These are phyloP conservation scores for Ifrita kowaldi DNA, from an alignment of 2,113 vertebrate species.

Conservation along the genomic window DNA sequence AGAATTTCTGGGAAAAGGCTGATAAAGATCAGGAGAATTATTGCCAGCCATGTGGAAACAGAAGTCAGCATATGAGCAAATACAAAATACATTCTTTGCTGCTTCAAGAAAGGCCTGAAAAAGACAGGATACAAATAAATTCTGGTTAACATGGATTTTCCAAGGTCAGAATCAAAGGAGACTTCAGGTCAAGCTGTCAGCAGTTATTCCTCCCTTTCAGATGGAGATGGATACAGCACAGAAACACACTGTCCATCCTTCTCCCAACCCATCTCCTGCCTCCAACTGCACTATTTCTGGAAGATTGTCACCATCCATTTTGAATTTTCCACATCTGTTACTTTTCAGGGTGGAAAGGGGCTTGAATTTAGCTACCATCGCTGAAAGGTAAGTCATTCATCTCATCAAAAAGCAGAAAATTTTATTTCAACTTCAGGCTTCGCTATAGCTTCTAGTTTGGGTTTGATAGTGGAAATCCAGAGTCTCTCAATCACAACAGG, in stretches of 20 bases:
- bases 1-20: conserved; percentile 94
- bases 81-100: conserved; percentile 96
- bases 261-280: neutral
- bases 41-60: conserved; percentile 89
- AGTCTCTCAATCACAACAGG: neutral
- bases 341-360: neutral
- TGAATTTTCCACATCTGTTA: neutral
- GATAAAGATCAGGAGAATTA: conserved; percentile 91
- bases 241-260: neutral
- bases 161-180: neutral
- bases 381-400: neutral
- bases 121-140: conserved; percentile 38
- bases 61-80: conserved; percentile 95
- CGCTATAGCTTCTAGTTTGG: neutral
- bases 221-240: neutral
- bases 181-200: neutral
- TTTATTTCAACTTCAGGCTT: neutral
- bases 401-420: neutral
- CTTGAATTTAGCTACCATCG: neutral
- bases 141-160: neutral
- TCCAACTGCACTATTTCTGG: neutral
- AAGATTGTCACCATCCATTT: neutral
- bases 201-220: neutral
- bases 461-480: neutral
- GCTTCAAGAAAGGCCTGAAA: conserved; percentile 91